Conservation (phyloP, 2,888 invertebrate species). For the Drosophila conformis region DNA sequence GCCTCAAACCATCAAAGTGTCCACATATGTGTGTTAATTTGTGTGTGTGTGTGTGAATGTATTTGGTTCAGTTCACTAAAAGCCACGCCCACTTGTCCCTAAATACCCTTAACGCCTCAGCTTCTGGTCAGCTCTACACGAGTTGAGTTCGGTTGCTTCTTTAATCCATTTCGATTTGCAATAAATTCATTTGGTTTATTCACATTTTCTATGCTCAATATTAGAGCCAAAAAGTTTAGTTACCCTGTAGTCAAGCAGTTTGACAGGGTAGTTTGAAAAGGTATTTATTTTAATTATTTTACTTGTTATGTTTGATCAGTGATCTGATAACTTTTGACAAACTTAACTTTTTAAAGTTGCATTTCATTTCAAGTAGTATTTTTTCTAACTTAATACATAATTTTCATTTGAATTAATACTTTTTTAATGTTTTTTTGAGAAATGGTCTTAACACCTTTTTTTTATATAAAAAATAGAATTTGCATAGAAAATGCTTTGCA, state of each 20-base stretch:
- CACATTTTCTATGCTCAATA: slow-evolving; percentile 57
- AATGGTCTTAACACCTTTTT: too few relatives aligned
- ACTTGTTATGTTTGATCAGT: not conserved
- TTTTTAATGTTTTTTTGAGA: not conserved
- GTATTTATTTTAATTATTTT: not conserved
- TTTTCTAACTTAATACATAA: not conserved
- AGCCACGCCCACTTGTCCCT: slow-evolving; percentile 30
- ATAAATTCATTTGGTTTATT: slow-evolving; percentile 75
- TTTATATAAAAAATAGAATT: too few relatives aligned
- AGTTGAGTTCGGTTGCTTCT: slow-evolving; percentile 25
- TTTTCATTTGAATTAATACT: not conserved
- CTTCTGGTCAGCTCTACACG: slow-evolving; percentile 7
- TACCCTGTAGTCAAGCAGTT: not conserved
- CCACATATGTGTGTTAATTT: slow-evolving; percentile 19
- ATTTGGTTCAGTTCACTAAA: not conserved
- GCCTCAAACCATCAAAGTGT: slow-evolving; percentile 24
- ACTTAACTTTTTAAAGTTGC: not conserved
- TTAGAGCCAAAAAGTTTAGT: slow-evolving; percentile 14
- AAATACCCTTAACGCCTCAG: not conserved
- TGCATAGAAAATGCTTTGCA: not conserved
- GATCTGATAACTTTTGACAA: not conserved
- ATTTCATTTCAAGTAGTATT: not conserved
- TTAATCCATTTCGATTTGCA: slow-evolving; percentile 78
- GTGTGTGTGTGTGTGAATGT: not conserved
- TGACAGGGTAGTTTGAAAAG: not conserved